phyloP scores from a whole-genome alignment of 2,888 invertebrate genomes.

The Melanchra persicariae region DNA sequence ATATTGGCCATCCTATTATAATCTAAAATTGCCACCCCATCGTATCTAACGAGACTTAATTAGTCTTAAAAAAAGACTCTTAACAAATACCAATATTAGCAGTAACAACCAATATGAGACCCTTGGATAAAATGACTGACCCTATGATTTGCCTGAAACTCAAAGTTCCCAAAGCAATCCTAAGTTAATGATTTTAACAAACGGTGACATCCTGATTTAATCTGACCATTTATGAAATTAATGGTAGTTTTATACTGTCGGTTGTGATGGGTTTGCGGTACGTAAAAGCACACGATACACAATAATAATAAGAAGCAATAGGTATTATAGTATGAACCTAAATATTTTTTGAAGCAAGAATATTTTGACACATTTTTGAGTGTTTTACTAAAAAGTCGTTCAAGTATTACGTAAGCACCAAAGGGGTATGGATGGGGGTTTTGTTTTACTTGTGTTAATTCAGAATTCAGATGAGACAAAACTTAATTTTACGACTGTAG shows the following conservation, averaged over 20 bases:
- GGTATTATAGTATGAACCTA: slow-evolving; percentile 55
- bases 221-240: not conserved
- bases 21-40: not conserved
- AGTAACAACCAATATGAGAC: not conserved
- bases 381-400: not conserved
- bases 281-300: slow-evolving; percentile 69
- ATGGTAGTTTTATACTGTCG: not conserved
- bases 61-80: no score
- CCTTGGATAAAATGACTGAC: no score
- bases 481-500: no score
- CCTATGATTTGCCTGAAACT: not conserved
- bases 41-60: not conserved
- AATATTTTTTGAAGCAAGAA: slow-evolving; percentile 22
- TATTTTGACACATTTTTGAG: slow-evolving; percentile 25
- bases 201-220: no score
- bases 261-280: slow-evolving; percentile 66
- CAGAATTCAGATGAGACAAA: no score
- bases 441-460: no score
- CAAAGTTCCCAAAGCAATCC: not conserved
- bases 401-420: no score
- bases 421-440: no score
- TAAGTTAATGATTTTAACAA: not conserved
- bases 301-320: slow-evolving; percentile 68
- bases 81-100: not conserved
- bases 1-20: no score